Conservation (phyloP, 2,888 invertebrate genomes). For the Aphrophora alni region DNA sequence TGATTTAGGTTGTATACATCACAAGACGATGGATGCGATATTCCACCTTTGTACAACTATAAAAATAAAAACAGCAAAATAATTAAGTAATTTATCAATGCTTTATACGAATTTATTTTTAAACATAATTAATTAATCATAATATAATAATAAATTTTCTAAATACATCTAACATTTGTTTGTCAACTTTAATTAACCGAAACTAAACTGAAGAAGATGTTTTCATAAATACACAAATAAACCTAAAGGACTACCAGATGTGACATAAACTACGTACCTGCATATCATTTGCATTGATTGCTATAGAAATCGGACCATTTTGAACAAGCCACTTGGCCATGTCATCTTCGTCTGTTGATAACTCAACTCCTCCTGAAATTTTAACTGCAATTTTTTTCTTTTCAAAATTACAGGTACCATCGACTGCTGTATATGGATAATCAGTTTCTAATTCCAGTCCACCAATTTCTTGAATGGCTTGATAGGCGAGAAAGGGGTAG, state of each 20-base stretch:
- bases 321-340: constrained; percentile 91
- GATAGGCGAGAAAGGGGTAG: constrained; percentile 55
- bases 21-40: constrained; percentile 77
- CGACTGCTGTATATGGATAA: constrained; percentile 89
- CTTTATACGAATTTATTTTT: too few relatives aligned
- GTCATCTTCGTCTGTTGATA: constrained; percentile 84
- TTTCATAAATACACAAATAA: too few relatives aligned
- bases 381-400: constrained; percentile 65
- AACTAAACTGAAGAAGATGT: too few relatives aligned
- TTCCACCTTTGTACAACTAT: constrained; percentile 94
- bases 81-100: too few relatives aligned
- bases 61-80: constrained; percentile 55
- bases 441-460: constrained; percentile 89
- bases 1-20: constrained; percentile 74
- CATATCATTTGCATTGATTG: constrained; percentile 96
- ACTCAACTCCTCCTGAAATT: constrained; percentile 81
- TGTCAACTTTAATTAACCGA: too few relatives aligned
- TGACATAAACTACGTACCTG: too few relatives aligned
- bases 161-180: too few relatives aligned
- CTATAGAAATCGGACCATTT: constrained; percentile 94
- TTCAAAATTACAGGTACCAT: constrained; percentile 81
- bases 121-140: too few relatives aligned
- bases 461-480: constrained; percentile 85
- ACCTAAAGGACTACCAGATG: too few relatives aligned
- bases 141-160: too few relatives aligned